These are phyloP conservation scores for Cremastinae sp. DNA, from an alignment of 2,888 invertebrate genomes.

Conservation along the genomic window DNA sequence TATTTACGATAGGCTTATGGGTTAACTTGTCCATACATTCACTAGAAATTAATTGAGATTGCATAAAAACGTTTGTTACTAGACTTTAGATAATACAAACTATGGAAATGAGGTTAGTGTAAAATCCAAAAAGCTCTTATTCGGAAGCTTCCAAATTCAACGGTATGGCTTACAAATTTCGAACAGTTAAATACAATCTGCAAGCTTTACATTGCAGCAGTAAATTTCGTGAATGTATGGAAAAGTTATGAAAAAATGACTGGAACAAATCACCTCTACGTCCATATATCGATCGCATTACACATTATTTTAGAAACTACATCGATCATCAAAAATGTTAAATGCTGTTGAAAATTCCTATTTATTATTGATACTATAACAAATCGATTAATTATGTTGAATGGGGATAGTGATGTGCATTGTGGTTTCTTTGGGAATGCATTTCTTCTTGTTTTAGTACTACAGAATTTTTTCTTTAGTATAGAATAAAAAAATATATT, in stretches of 20 bases:
- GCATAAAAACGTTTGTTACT: conserved; percentile 10
- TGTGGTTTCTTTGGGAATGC: no score
- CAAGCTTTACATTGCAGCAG: no score
- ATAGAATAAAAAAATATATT: background rate
- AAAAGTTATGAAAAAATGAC: no score
- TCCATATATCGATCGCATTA: no score
- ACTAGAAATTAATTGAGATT: conserved; percentile 27
- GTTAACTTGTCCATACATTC: conserved; percentile 15
- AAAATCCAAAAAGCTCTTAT: background rate
- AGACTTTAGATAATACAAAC: background rate
- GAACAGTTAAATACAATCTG: no score
- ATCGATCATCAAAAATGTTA: no score
- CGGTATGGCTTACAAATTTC: background rate
- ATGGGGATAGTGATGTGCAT: background rate
- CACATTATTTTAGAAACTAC: no score
- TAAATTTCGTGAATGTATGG: no score
- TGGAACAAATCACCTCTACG: no score
- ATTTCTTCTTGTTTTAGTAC: no score
- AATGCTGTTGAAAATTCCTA: no score
- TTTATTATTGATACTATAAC: background rate
- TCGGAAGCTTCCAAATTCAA: background rate
- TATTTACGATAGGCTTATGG: background rate
- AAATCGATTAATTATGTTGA: background rate
- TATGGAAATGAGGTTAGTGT: background rate
- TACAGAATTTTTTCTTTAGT: no score